A percentile compares a stretch with the other conserved stretches of the same genome.
Evolutionary conservation across 2,797 vertebrate genomes (phyloP).

Genomic region (Carcharodon carcharias): DNA sequence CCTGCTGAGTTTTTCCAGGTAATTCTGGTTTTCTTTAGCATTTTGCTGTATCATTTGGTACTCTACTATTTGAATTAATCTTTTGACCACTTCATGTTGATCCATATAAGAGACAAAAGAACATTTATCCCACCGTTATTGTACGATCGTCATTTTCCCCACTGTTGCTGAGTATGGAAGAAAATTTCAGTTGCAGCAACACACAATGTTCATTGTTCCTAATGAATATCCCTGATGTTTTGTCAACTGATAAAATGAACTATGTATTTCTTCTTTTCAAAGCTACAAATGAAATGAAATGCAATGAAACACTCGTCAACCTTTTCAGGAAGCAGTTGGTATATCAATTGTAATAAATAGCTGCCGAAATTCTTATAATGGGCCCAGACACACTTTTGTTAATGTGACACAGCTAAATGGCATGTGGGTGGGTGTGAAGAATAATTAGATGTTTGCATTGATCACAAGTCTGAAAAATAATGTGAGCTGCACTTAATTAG

Average conservation of each 20-base stretch:
- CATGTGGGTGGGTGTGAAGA: background rate
- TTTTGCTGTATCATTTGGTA: background rate
- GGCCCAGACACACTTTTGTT: background rate
- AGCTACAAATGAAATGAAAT: background rate
- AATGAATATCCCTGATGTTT: background rate
- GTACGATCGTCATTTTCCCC: background rate
- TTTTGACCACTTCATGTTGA: background rate
- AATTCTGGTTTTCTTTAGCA: too few relatives aligned
- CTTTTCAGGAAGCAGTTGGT: background rate
- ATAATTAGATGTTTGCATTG: slow-evolving; percentile 33
- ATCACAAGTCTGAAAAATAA: background rate
- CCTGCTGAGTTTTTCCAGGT: too few relatives aligned
- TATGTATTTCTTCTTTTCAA: background rate
- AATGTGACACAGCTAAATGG: slow-evolving; percentile 7
- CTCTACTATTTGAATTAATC: background rate
- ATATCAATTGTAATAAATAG: slow-evolving; percentile 20
- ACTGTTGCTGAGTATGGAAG: background rate
- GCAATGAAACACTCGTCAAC: background rate
- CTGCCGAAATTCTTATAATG: background rate
- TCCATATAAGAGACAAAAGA: background rate
- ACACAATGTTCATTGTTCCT: background rate
- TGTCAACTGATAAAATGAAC: slow-evolving; percentile 8
- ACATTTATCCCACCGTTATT: background rate
- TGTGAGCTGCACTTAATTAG: background rate
- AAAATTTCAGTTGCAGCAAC: background rate